Base-by-base conservation (phyloP, 2,113 vertebrate species). In the Gymnocephalus cernua region DNA sequence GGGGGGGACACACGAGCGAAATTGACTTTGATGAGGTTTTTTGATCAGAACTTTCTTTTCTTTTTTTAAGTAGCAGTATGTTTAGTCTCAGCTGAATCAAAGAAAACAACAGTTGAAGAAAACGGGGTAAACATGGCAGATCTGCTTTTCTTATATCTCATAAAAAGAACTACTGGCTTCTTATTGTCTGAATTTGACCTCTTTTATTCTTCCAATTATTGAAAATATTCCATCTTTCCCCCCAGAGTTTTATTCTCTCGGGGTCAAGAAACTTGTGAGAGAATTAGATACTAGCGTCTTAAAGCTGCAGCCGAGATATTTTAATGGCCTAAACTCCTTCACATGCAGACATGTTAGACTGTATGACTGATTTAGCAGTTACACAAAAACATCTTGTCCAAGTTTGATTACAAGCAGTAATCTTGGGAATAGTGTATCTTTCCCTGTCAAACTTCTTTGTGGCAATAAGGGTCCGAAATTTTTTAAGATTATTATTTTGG, bases 11-110 rank as follows among this genome's bases (percentile, higher is more conserved):
- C 12, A 53, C 0, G 7, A 38, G 41, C 66, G 66, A 53, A 78
- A 76, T 63, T 62, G 82, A 83, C 86, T 88, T 85, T 91, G 82
- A 91, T 79, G 89, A 85, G 69, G 61, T 62, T 79, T 69, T 38
- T 79, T 86, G 82, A 88, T 88, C 77, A 84, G 78, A 62, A 73
- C 75, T 79, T 82, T 68, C 32, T 56, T 10, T 2, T 10, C 6
- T 32, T 32, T 32, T 32, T 77, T 21, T 44, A 82, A 85, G 73
- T 21, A 41, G 44, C 67, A 12, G 38, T 1, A 2, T 79, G 77
- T 78, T 80, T 44, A 44, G 69, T 82, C 74, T 82, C 80, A 2
- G 54, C 54, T 70, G 74, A 86, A 79, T 81, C 70, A 72, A 25
- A 80, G 64, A 50, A 25, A 74, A 12, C 3, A n/a, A n/a, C n/a